A percentile compares a stretch with the other conserved stretches of the same genome.
These are phyloP conservation scores for Biston stratarius DNA, from an alignment of 2,888 invertebrate genomes.

Conservation along the genomic window DNA sequence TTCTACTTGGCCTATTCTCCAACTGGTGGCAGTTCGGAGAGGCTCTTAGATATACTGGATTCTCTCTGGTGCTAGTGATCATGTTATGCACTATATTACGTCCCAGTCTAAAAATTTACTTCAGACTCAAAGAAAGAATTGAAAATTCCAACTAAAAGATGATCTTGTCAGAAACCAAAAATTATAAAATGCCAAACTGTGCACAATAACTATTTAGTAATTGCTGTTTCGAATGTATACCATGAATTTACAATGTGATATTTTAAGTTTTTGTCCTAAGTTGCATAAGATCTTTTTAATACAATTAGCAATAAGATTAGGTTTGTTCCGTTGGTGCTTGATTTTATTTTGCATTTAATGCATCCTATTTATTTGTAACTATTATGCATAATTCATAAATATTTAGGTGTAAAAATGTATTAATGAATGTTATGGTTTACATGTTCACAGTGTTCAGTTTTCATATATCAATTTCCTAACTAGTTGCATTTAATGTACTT, in stretches of 20 bases:
- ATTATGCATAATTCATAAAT: constrained; percentile 8
- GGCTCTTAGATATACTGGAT: constrained; percentile 65
- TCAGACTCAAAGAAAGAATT: constrained; percentile 77
- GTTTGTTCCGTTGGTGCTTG: constrained; percentile 30
- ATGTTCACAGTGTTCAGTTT: too few species aligned
- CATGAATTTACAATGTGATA: constrained; percentile 29
- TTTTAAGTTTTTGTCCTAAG: constrained; percentile 22
- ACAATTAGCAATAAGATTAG: constrained; percentile 20
- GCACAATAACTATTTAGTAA: constrained; percentile 29
- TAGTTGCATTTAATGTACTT: too few species aligned
- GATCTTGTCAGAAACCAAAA: neutral
- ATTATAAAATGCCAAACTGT: constrained; percentile 20
- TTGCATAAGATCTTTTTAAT: constrained; percentile 20
- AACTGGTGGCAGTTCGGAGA: constrained; percentile 78
- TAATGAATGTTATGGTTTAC: too few species aligned
- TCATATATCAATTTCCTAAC: too few species aligned
- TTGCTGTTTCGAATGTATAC: constrained; percentile 26
- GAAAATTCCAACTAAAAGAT: constrained; percentile 67
- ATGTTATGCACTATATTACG: constrained; percentile 75
- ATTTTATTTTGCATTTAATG: constrained; percentile 16
- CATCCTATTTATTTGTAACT: constrained; percentile 1
- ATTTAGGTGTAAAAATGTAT: neutral
- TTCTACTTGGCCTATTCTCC: constrained; percentile 73
- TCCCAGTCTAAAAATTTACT: constrained; percentile 79
- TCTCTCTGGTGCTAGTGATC: constrained; percentile 67